Conservation (phyloP, 1,140 invertebrate species). For the Cyclargus thomasi region DNA sequence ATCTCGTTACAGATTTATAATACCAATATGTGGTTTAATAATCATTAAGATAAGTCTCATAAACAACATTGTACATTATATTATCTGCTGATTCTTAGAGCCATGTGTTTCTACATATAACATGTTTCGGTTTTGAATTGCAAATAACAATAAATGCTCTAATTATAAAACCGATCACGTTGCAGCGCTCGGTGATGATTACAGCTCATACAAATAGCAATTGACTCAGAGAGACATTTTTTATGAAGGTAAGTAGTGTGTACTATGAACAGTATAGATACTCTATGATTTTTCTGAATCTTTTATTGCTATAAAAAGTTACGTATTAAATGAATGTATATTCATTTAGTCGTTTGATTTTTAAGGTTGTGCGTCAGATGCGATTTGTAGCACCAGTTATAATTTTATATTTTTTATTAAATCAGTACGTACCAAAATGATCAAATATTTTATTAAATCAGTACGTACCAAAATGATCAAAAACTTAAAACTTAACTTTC, state of each 20-base stretch:
- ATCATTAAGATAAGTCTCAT: background rate
- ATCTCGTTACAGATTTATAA: background rate
- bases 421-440: too few species aligned
- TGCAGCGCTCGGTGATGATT: background rate
- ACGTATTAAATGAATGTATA: too few species aligned
- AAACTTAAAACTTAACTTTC: too few species aligned
- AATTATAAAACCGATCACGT: constrained; percentile 8
- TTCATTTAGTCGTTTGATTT: too few species aligned
- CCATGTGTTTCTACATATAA: background rate
- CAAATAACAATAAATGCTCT: constrained; percentile 12
- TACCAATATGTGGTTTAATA: background rate
- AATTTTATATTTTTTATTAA: too few species aligned
- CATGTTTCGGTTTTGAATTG: constrained; percentile 13
- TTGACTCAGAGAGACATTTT: background rate
- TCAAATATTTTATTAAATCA: too few species aligned
- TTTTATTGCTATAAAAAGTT: too few species aligned
- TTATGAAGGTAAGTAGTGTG: background rate
- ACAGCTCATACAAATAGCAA: background rate
- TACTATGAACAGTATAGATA: background rate
- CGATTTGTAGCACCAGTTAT: too few species aligned
- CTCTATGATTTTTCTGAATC: background rate
- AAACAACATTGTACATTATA: constrained; percentile 3
- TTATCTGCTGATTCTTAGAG: background rate
- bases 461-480: too few species aligned
- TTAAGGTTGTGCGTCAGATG: too few species aligned